Evolutionary conservation across 2,888 invertebrate species (phyloP).

Genomic region (Alloscopus bannaensis): DNA sequence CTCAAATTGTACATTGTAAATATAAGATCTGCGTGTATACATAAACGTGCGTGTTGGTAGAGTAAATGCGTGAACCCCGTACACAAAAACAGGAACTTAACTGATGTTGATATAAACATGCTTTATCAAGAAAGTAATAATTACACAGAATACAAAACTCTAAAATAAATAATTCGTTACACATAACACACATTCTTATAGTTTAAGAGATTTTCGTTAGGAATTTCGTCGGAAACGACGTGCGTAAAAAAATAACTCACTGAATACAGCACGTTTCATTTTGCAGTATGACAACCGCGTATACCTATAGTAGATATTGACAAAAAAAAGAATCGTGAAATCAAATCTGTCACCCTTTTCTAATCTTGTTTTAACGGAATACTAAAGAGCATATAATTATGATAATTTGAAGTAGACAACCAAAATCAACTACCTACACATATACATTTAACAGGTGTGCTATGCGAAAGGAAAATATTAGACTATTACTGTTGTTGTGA

Average conservation of each 20-base stretch:
- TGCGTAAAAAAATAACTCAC: too few species aligned
- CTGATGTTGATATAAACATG: slow-evolving; percentile 63
- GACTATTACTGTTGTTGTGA: slow-evolving; percentile 59
- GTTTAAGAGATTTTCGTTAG: too few species aligned
- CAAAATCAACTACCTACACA: background rate
- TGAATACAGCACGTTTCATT: too few species aligned
- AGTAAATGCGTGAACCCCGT: slow-evolving; percentile 3
- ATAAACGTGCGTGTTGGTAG: slow-evolving; percentile 5
- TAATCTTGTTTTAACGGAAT: too few species aligned
- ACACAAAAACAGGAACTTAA: slow-evolving; percentile 62
- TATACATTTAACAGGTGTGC: background rate
- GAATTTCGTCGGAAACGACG: too few species aligned
- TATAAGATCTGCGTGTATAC: background rate
- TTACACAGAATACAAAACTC: too few species aligned
- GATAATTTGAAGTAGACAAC: slow-evolving; percentile 23
- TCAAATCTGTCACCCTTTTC: too few species aligned
- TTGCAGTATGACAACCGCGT: too few species aligned
- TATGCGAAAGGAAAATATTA: slow-evolving; percentile 16
- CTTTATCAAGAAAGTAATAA: slow-evolving; percentile 59
- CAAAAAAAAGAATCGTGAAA: slow-evolving; percentile 35
- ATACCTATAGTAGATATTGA: background rate
- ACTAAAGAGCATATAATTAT: slow-evolving; percentile 21
- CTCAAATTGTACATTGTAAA: slow-evolving; percentile 12
- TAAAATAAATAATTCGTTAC: too few species aligned
- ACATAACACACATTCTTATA: too few species aligned